Evolutionary conservation across 2,888 invertebrate genomes (phyloP), one percentile per base, ranked within the genome.

Genomic region (Microctonus hyperodae): DNA sequence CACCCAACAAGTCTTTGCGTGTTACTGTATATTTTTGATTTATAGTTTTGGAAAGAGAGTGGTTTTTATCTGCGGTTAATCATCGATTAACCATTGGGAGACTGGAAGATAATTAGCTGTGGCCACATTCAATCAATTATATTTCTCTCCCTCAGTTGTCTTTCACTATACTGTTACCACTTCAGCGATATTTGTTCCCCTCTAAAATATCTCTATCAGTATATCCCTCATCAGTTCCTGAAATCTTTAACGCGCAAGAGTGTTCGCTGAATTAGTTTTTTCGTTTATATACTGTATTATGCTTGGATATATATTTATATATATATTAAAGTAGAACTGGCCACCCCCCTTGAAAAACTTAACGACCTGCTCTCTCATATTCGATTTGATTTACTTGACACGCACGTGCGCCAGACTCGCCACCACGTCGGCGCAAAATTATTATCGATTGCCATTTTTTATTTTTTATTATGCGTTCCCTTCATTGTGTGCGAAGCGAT

Each of bases 301-400:
- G 20, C 13, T 22, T 50, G 50, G 3, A 50, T 50, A 5, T 22
- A 22, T 20, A 23, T 50, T 7, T 50, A 50, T 50, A 50, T 5
- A 11, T 50, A 50, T 11, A 20, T 23, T 23, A 23, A 10, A 23
- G 50, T 50, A 50, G 37, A 37, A n/a, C n/a, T n/a, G 11, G 11
- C 44, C 44, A 44, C 20, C 61, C 53, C 50, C n/a, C n/a, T 53
- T 53, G 65, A 61, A 61, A 67, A 63, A 58, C 31, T 37, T 53
- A 67, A 67, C 50, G 58, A 63, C 33, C 28, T 16, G 50, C 31
- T 56, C 31, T 25, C 28, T 31, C 50, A 50, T 25, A 51, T 76
- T 76, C 75, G 71, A 69, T 67, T 70, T 76, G 78, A 77, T 78
- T 77, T 78, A 77, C 75, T 74, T 69, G 72, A 75, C 56, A 57